A percentile compares a stretch with the other conserved stretches of the same genome.
These are phyloP conservation scores for Elachura formosa DNA, from an alignment of 2,113 vertebrate species.

Conservation along the genomic window DNA sequence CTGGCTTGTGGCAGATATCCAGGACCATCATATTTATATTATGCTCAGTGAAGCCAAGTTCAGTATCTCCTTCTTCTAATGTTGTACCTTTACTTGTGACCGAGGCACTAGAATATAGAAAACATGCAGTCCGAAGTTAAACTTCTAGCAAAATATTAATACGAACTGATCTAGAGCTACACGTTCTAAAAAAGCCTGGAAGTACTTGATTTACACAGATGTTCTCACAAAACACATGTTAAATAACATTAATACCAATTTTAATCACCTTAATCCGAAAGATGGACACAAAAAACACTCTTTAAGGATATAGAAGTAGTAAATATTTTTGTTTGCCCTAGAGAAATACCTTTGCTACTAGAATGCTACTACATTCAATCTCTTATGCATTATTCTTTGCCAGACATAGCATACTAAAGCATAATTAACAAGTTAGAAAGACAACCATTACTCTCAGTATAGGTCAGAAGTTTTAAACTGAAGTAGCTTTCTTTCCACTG, in stretches of 20 bases:
- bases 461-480: neutral
- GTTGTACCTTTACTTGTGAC: conserved; percentile 64
- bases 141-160: neutral
- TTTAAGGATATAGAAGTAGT: conserved; percentile 20
- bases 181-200: neutral
- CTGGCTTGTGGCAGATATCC: conserved; percentile 98
- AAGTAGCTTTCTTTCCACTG: neutral
- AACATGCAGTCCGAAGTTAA: neutral
- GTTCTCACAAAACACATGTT: neutral
- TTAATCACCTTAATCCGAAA: conserved; percentile 3
- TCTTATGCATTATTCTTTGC: conserved; percentile 26
- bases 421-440: conserved; percentile 57
- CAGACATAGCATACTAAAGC: conserved; percentile 42
- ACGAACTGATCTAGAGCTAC: neutral
- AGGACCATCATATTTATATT: conserved; percentile 96
- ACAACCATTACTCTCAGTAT: conserved; percentile 41
- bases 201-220: neutral
- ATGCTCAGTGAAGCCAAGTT: conserved; percentile 91
- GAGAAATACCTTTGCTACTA: conserved; percentile 31
- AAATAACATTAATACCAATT: neutral
- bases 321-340: conserved; percentile 38
- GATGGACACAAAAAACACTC: conserved; percentile 34
- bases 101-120: conserved; percentile 74
- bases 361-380: conserved; percentile 42
- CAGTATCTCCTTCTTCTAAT: conserved; percentile 71